Percentiles rank a stretch among this genome's conserved stretches.
phyloP scores from a whole-genome alignment of 2,888 invertebrate species.

The Pseudoips prasinana region DNA sequence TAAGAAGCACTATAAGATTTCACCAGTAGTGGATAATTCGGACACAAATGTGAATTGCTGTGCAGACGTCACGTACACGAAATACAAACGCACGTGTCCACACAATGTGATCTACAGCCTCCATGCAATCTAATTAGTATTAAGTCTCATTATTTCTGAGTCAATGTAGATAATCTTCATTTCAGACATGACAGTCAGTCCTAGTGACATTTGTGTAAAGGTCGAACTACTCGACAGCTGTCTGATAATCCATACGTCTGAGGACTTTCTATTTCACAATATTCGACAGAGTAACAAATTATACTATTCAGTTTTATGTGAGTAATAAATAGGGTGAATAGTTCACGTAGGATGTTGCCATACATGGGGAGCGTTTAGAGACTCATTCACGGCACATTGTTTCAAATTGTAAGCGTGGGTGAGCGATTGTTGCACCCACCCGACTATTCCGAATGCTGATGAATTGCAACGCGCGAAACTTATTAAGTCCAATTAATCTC shows the following conservation, averaged over 20 bases:
- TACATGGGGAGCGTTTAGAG: constrained; percentile 51
- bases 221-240: constrained; percentile 19
- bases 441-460: constrained; percentile 49
- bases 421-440: constrained; percentile 70
- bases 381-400: constrained; percentile 59
- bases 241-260: constrained; percentile 3
- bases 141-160: constrained; percentile 17
- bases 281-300: constrained; percentile 23
- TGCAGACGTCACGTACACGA: constrained; percentile 43
- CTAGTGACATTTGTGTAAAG: constrained; percentile 27
- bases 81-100: constrained; percentile 39
- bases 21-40: neutral
- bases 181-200: constrained; percentile 16
- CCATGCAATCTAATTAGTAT: constrained; percentile 42
- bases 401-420: constrained; percentile 53
- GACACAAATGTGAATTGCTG: constrained; percentile 8
- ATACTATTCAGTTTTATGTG: too few species aligned
- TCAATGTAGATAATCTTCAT: constrained; percentile 22
- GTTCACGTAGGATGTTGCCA: constrained; percentile 48
- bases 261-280: constrained; percentile 29
- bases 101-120: constrained; percentile 11
- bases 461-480: constrained; percentile 60
- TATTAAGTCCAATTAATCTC: constrained; percentile 64
- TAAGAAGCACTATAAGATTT: too few species aligned
- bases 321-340: too few species aligned